Evolutionary conservation across 2,888 invertebrate genomes (phyloP).

Genomic region (Ophioninae sp.): DNA sequence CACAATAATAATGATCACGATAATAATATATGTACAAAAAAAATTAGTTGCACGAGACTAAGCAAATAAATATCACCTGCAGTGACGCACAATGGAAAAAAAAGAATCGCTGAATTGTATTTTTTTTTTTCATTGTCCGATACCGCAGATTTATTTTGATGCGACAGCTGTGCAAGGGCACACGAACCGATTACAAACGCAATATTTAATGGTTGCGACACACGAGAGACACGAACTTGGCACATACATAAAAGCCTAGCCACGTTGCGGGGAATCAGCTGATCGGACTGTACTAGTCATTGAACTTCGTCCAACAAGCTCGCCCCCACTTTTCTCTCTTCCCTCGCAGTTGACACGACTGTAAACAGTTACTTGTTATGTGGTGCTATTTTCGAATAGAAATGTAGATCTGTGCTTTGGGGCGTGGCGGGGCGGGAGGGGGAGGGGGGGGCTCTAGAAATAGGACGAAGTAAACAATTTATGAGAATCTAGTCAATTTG

Average conservation of each 20-base stretch:
- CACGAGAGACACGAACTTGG: conserved; percentile 26
- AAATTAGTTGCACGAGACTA: not conserved
- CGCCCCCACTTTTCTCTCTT: not conserved
- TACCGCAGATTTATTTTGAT: conserved; percentile 26
- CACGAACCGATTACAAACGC: not conserved
- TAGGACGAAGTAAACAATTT: too few species aligned
- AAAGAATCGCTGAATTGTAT: not conserved
- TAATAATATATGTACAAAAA: not conserved
- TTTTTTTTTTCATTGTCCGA: not conserved
- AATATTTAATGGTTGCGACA: conserved; percentile 12
- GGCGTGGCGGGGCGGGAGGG: too few species aligned
- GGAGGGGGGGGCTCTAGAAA: too few species aligned
- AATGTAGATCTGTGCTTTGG: not conserved
- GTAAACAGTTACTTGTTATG: not conserved
- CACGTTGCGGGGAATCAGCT: conserved; percentile 41
- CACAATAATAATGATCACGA: not conserved
- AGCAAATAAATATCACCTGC: not conserved
- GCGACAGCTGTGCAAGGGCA: conserved; percentile 25
- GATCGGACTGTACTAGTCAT: conserved; percentile 51
- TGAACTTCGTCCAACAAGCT: conserved; percentile 54
- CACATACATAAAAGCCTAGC: not conserved
- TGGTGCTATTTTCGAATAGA: not conserved
- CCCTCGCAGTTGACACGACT: not conserved
- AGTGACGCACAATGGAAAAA: conserved; percentile 3
- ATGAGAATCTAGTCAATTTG: too few species aligned